Conservation (phyloP, 2,888 invertebrate species). For the Erannis defoliaria region DNA sequence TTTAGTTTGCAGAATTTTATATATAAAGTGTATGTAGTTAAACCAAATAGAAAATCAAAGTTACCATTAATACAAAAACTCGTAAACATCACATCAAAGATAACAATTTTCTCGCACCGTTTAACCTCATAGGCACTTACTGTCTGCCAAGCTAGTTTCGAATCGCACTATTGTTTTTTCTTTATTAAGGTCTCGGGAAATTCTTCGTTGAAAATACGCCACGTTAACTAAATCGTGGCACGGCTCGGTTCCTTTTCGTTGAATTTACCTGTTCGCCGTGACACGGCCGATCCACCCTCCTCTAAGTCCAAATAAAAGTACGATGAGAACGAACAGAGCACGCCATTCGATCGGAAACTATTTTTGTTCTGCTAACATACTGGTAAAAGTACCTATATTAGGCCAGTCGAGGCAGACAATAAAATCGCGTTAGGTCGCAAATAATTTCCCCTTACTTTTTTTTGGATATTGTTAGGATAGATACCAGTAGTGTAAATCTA, state of each 20-base stretch:
- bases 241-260: constrained; percentile 45
- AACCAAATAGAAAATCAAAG: too few relatives aligned
- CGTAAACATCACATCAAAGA: neutral
- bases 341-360: constrained; percentile 13
- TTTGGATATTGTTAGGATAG: too few relatives aligned
- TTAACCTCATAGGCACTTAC: constrained; percentile 13
- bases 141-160: constrained; percentile 16
- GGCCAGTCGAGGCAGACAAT: too few relatives aligned
- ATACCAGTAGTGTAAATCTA: too few relatives aligned
- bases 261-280: constrained; percentile 46
- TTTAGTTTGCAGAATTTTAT: too few relatives aligned
- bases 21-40: too few relatives aligned
- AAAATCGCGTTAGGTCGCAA: too few relatives aligned
- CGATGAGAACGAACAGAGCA: neutral
- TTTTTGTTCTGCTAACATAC: constrained; percentile 6
- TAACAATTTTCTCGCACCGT: constrained; percentile 11
- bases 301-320: constrained; percentile 41
- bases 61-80: neutral
- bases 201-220: constrained; percentile 44
- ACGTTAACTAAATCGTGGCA: constrained; percentile 47
- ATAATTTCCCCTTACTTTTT: too few relatives aligned
- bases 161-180: constrained; percentile 35
- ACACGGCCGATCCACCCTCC: constrained; percentile 44
- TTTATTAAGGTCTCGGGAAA: constrained; percentile 47
- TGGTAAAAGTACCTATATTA: too few relatives aligned